Conservation (phyloP, 2,797 vertebrate genomes). For the Dendrocincla fuliginosa region DNA sequence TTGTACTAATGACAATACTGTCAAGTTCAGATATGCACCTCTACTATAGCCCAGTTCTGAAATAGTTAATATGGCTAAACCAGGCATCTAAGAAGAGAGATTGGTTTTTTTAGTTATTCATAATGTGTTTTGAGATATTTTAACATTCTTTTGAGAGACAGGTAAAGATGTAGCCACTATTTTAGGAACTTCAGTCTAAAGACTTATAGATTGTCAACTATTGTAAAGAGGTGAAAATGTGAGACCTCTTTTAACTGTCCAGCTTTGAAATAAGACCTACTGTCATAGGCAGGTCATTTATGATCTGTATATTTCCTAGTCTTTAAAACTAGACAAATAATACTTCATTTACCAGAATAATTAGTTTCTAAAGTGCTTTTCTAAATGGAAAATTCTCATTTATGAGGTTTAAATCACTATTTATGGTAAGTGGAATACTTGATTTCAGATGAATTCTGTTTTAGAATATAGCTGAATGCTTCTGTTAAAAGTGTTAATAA, state of each 20-base stretch:
- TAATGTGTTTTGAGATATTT: background rate
- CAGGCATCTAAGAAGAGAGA: background rate
- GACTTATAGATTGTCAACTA: background rate
- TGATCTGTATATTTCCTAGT: background rate
- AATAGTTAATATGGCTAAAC: background rate
- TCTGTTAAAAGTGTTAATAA: background rate
- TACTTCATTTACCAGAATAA: background rate
- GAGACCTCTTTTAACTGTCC: background rate
- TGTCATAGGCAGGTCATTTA: background rate
- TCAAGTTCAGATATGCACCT: background rate
- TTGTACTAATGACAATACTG: background rate
- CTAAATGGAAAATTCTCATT: background rate
- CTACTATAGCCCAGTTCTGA: background rate
- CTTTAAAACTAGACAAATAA: background rate
- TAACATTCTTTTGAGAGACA: background rate
- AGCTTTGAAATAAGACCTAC: background rate
- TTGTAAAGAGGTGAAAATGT: background rate
- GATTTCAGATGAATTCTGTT: background rate
- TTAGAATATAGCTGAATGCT: background rate
- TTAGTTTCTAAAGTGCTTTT: background rate
- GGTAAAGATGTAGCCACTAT: background rate
- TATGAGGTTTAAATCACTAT: background rate
- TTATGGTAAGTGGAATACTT: background rate
- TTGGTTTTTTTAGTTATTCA: background rate
- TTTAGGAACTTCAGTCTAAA: background rate